These are phyloP conservation scores for Oryzias javanicus DNA, from an alignment of 2,113 vertebrate species.

Conservation along the genomic window DNA sequence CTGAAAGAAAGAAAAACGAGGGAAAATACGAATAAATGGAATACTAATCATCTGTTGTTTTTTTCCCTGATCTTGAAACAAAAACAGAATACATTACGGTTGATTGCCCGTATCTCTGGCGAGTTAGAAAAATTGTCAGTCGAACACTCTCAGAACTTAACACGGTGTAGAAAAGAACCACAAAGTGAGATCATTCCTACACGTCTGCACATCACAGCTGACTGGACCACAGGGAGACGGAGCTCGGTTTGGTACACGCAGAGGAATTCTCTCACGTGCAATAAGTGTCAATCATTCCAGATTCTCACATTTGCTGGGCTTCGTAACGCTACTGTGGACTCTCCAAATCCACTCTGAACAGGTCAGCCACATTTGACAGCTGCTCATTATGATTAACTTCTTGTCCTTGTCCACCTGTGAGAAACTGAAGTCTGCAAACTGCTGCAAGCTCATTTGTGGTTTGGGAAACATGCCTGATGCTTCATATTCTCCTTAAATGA, in stretches of 20 bases:
- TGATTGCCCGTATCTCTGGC: too few relatives aligned
- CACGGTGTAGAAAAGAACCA: background rate
- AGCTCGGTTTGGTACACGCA: background rate
- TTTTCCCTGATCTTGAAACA: too few relatives aligned
- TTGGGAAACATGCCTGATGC: background rate
- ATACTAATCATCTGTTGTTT: too few relatives aligned
- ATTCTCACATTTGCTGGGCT: background rate
- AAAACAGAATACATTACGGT: too few relatives aligned
- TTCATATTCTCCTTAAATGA: background rate
- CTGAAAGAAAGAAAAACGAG: too few relatives aligned
- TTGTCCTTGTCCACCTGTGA: conserved; percentile 1
- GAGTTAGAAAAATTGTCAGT: too few relatives aligned
- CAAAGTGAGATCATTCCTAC: background rate
- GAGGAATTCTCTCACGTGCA: background rate
- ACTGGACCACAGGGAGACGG: background rate
- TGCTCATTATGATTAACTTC: background rate
- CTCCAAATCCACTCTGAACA: background rate
- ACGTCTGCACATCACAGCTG: background rate
- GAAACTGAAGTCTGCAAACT: conserved; percentile 1
- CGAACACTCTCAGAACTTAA: too few relatives aligned
- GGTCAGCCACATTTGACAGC: background rate
- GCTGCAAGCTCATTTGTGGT: background rate
- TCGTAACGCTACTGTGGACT: background rate
- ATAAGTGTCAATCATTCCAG: conserved; percentile 9
- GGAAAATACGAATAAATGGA: too few relatives aligned